Evolutionary conservation across 2,888 invertebrate genomes (phyloP).

Genomic region (Chloromyia formosa): DNA sequence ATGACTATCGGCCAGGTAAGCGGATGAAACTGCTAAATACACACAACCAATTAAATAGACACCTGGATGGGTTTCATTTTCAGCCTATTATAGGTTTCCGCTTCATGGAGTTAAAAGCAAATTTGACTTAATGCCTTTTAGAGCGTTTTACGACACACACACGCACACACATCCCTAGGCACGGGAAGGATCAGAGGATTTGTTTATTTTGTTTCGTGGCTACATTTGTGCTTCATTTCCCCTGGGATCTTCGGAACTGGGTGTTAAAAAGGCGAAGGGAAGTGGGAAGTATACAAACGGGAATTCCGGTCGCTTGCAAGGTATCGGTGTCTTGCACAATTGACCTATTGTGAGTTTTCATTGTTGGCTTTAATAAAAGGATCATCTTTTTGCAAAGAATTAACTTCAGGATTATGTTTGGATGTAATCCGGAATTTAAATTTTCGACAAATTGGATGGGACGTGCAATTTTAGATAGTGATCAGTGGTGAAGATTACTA

Average conservation of each 20-base stretch:
- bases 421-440: neutral
- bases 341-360: constrained; percentile 23
- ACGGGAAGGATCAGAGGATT: constrained; percentile 30
- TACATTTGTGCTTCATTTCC: constrained; percentile 3
- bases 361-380: neutral
- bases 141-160: constrained; percentile 25
- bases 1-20: constrained; percentile 13
- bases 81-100: constrained; percentile 38
- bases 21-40: constrained; percentile 12
- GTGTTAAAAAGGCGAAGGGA: neutral
- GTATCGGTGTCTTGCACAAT: constrained; percentile 3
- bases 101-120: constrained; percentile 40
- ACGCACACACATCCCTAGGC: constrained; percentile 3
- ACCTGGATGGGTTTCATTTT: constrained; percentile 27
- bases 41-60: constrained; percentile 24
- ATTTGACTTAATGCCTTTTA: constrained; percentile 47
- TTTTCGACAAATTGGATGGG: constrained; percentile 20
- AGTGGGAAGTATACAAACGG: neutral
- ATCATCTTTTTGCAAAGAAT: neutral
- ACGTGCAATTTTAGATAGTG: neutral
- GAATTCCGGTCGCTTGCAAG: neutral
- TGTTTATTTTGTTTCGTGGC: constrained; percentile 22
- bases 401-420: neutral
- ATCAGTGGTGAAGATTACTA: neutral
- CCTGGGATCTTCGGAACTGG: neutral